Base-by-base conservation (phyloP, 2,888 invertebrate species). In the Leptinotarsa juncta region DNA sequence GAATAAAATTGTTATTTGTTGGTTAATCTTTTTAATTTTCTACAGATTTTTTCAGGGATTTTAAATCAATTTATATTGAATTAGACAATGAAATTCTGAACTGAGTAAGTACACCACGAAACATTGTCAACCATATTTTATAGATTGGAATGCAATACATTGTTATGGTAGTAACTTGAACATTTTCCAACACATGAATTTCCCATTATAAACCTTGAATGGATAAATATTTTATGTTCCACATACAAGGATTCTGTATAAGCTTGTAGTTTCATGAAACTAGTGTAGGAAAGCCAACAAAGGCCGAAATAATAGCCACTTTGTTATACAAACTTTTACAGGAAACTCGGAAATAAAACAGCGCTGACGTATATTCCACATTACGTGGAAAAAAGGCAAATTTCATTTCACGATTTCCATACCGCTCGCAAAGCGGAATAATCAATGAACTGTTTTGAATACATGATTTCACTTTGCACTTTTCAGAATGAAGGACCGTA, bases 251-350 rank as follows among this genome's bases (percentile, higher is more conserved):
- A 16, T 55, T 55, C 55, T 18, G 4, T 14, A 15, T 1, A 23
- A 3, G 57, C 12, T 23, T 57, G 1, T 57, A 23, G 3, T 4
- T 57, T 57, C 12, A 26, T 3, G 23, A 15, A 57, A 23, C 15
- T 66, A n/a, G 48, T 66, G 49, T 20, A 48, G n/a, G 7, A 66
- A 32, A 48, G 16, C 18, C 48, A 66, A 66, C 3, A 48, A 14
- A 66, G 5, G 66, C 49, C 18, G 15, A 3, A 66, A 18, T 66
- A 49, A 66, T 49, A 66, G 49, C 49, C 66, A 66, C 48, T 66
- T 66, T 66, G 66, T 49, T 66, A 66, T 66, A 14, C 12, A 66
- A 66, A 66, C n/a, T 49, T 48, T 62, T 5, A 48, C 66, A 23
- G 48, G 49, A 49, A 49, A 23, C 57, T 14, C 57, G 23, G 23